Evolutionary conservation across 1,140 invertebrate genomes (phyloP), one percentile per base, ranked within the genome.

Genomic region (Hycleus phaleratus): DNA sequence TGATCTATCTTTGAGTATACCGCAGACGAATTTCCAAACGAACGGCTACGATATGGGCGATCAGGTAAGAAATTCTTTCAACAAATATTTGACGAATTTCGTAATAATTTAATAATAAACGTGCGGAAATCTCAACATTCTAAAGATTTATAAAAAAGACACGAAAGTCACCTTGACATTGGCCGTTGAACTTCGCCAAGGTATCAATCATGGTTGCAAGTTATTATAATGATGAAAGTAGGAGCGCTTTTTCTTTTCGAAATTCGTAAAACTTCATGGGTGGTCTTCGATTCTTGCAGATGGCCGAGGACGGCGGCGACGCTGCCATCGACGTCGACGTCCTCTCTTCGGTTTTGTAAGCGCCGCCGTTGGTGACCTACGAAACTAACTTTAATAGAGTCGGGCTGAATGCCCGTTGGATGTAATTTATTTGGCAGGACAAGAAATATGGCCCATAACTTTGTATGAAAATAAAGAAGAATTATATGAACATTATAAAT

Each of bases 11-110:
- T 75, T 86, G 68, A 83, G 82, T 73, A 81, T 83, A 68, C 79
- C 84, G 60, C 78, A 84, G 61, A 79, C 82, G 62, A 78, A 78
- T 65, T 73, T 72, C 59, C 71, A 71, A 58, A 75, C 76, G 68
- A 82, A 81, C 75, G 78, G 81, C 61, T 86, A 87, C 81, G 82
- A 81, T 73, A 87, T 86, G 85, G 81, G 81, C 72, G 85, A 88
- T 73, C 86, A 88, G 81, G 85, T 88, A 72, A 77, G 73, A 60
- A 44, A 24, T 55, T 6, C 7, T n/a, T 6, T 42, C 9, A 4
- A 42, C 3, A 42, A n/a, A 10, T 7, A 32, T 32, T 7, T 32
- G 18, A 18, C 18, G 18, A 18, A 32, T 32, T 32, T 39, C 38
- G 26, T 38, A n/a, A 11, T 26, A 43, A 53, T 32, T 25, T 26